A percentile compares a stretch with the other conserved stretches of the same genome.
Conservation (phyloP, 2,888 invertebrate genomes). For the Stratiomys singularior region DNA sequence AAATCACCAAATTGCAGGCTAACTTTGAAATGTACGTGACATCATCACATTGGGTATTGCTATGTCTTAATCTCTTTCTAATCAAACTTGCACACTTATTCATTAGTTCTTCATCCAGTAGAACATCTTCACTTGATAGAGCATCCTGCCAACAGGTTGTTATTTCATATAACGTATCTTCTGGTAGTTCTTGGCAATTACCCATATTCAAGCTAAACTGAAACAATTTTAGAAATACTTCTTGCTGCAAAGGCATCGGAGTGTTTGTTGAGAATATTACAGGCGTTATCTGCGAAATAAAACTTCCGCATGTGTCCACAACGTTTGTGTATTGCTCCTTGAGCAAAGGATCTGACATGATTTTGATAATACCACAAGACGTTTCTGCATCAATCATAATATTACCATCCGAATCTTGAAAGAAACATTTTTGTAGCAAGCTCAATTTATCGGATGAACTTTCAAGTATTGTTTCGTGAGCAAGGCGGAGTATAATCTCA, state of each 20-base stretch:
- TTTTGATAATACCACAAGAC: slow-evolving; percentile 60
- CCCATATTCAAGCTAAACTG: slow-evolving; percentile 64
- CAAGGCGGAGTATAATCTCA: slow-evolving; percentile 58
- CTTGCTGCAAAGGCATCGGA: slow-evolving; percentile 62
- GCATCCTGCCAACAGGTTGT: slow-evolving; percentile 71
- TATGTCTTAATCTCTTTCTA: slow-evolving; percentile 51
- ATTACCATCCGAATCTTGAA: slow-evolving; percentile 63
- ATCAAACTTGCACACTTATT: slow-evolving; percentile 57
- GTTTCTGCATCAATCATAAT: slow-evolving; percentile 60
- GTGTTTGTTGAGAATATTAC: slow-evolving; percentile 66
- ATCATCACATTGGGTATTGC: slow-evolving; percentile 49
- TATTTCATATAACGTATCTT: slow-evolving; percentile 69
- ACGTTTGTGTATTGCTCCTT: slow-evolving; percentile 56
- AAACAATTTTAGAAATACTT: slow-evolving; percentile 67
- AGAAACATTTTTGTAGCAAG: slow-evolving; percentile 64
- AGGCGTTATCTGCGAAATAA: slow-evolving; percentile 68
- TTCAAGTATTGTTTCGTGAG: slow-evolving; percentile 57
- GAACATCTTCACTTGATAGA: slow-evolving; percentile 62
- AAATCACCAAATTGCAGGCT: slow-evolving; percentile 59
- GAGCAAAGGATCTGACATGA: slow-evolving; percentile 58
- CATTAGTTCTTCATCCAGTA: slow-evolving; percentile 57
- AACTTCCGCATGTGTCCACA: slow-evolving; percentile 67
- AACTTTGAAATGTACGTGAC: slow-evolving; percentile 59
- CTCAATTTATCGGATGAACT: slow-evolving; percentile 60
- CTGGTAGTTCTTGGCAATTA: slow-evolving; percentile 59